Percentiles rank a stretch among this genome's conserved stretches.
Conservation (phyloP, 2,888 invertebrate species). For the Cotesia congregata region DNA sequence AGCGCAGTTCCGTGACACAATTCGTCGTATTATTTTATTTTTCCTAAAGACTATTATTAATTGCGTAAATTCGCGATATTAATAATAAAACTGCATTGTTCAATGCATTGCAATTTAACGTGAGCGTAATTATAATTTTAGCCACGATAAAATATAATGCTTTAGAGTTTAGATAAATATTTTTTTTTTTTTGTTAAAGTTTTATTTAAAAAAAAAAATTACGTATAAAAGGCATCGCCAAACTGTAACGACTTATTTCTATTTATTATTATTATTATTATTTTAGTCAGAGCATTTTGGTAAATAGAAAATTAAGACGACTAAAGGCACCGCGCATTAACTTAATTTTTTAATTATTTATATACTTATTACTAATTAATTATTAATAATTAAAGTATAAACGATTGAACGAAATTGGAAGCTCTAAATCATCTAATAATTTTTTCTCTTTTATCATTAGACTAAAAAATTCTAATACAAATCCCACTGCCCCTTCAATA, state of each 20-base stretch:
- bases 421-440: conserved; percentile 33
- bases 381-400: conserved; percentile 21
- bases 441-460: conserved; percentile 28
- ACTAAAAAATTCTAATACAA: conserved; percentile 48
- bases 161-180: conserved; percentile 4
- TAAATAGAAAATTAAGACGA: not conserved
- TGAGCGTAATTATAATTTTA: conserved; percentile 16
- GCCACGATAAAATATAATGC: not conserved
- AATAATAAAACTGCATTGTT: not conserved
- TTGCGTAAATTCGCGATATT: not conserved
- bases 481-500: conserved; percentile 32
- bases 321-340: conserved; percentile 31
- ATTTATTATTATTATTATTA: not conserved
- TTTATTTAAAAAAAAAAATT: conserved; percentile 19
- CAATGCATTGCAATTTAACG: not conserved
- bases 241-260: not conserved
- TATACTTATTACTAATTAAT: conserved; percentile 16
- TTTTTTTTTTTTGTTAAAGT: conserved; percentile 2
- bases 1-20: conserved; percentile 45
- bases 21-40: conserved; percentile 8
- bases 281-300: not conserved
- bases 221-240: not conserved
- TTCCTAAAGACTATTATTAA: conserved; percentile 4
- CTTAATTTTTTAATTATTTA: not conserved
- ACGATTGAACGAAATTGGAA: conserved; percentile 33